Evolutionary conservation across 2,888 invertebrate species (phyloP), one percentile per base, ranked within the genome.

Genomic region (Glomeris marginata): DNA sequence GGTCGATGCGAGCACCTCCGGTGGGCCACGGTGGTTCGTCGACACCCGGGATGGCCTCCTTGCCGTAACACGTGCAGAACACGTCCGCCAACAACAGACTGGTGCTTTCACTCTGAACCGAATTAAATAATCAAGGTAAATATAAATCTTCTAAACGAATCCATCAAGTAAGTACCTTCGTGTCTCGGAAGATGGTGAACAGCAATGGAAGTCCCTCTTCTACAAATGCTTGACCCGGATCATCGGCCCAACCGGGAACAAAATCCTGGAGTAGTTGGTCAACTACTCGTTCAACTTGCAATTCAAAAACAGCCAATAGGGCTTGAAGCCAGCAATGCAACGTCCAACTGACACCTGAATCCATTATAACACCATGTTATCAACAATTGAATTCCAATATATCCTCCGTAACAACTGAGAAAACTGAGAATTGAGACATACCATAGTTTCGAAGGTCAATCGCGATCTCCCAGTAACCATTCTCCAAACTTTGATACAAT

Each of bases 401-500:
- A n/a, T n/a, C n/a, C n/a, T n/a, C n/a, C n/a, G n/a, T n/a, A n/a
- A n/a, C n/a, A n/a, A n/a, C n/a, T n/a, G n/a, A 16, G 35, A 5
- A 44, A 40, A 47, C 44, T 10, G 15, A 21, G 45, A 21, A 10
- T 8, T n/a, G n/a, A n/a, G n/a, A 43, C 63, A 60, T 63, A 81
- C 82, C 82, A 59, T 90, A 71, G 34, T 84, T 81, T 51, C 88
- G 76, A 34, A 92, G 72, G 63, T 91, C 90, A 60, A 90, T 74
- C 0, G 90, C 88, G 57, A 91, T 84, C 63, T 91, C 90, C 33
- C 43, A 36, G 66, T 88, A 84, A 61, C 87, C 86, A 64, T 85
- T 87, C 67, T 91, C 91, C 0, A 88, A 84, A 54, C 87, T 86
- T 63, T 88, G 88, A 64, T 91, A 92, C 85, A 92, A 85, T 20